phyloP scores from a whole-genome alignment of 2,888 invertebrate genomes.

The Limenitis camilla region DNA sequence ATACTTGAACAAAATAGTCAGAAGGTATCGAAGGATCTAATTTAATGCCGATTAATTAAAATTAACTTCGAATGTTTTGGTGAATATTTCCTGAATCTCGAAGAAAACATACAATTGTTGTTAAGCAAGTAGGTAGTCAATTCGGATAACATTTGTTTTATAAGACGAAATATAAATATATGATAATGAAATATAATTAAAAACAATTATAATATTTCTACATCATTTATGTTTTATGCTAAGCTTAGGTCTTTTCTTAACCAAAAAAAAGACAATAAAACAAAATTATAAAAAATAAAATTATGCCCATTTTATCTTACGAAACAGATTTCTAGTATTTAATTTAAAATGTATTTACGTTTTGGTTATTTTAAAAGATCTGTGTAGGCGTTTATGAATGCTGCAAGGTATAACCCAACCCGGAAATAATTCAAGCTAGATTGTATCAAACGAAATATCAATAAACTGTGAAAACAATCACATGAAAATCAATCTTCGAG shows the following conservation, averaged over 20 bases:
- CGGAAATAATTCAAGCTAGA: not conserved
- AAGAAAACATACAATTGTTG: too few relatives aligned
- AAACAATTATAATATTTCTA: too few relatives aligned
- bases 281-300: too few relatives aligned
- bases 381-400: too few relatives aligned
- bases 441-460: slow-evolving; percentile 3
- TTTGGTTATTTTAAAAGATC: not conserved
- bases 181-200: too few relatives aligned
- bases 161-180: too few relatives aligned
- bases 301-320: too few relatives aligned
- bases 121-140: too few relatives aligned
- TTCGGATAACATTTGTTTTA: too few relatives aligned
- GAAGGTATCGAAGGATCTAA: slow-evolving; percentile 3
- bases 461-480: slow-evolving; percentile 10
- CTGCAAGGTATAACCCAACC: not conserved
- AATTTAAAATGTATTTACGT: not conserved
- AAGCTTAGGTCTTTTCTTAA: too few relatives aligned
- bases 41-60: slow-evolving; percentile 3
- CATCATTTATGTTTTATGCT: too few relatives aligned
- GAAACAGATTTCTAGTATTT: not conserved
- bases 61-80: not conserved
- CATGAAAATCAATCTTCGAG: slow-evolving; percentile 13
- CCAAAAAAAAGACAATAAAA: too few relatives aligned
- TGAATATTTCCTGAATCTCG: not conserved
- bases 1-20: not conserved